Conservation (phyloP, 2,113 vertebrate species). For the Chaetodon auriga region DNA sequence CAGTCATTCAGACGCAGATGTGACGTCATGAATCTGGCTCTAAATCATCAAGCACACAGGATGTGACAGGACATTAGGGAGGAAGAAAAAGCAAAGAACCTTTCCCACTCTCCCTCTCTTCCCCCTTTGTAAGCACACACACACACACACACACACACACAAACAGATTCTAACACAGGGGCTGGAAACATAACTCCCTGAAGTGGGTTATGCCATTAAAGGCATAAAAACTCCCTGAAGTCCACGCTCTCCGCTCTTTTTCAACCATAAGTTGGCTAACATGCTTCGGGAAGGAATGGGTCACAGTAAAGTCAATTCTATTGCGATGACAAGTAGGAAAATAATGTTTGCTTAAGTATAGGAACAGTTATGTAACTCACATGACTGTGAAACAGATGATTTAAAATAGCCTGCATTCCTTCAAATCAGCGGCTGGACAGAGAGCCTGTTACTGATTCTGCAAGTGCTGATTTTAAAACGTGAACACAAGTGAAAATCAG, state of each 20-base stretch:
- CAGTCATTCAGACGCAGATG: constrained; percentile 8
- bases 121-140: not conserved
- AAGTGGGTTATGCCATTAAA: constrained; percentile 22
- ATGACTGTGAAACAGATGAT: constrained; percentile 33
- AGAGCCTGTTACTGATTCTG: not conserved
- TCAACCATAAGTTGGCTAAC: not conserved
- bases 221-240: constrained; percentile 5
- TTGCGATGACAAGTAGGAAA: constrained; percentile 1
- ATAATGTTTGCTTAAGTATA: constrained; percentile 28
- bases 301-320: constrained; percentile 1
- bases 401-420: constrained; percentile 33
- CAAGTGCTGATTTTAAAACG: not conserved
- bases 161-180: constrained; percentile 10
- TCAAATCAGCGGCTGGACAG: constrained; percentile 16
- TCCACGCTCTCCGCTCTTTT: constrained; percentile 8
- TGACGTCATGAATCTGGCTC: constrained; percentile 26
- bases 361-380: constrained; percentile 42
- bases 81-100: not conserved
- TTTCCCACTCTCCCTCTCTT: not conserved
- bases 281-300: not conserved
- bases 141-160: constrained; percentile 8
- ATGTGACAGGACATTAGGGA: constrained; percentile 23
- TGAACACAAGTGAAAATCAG: not conserved
- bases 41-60: constrained; percentile 17
- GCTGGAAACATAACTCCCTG: constrained; percentile 8